Evolutionary conservation across 2,888 invertebrate genomes (phyloP).

Genomic region (Mesochorus sp.): DNA sequence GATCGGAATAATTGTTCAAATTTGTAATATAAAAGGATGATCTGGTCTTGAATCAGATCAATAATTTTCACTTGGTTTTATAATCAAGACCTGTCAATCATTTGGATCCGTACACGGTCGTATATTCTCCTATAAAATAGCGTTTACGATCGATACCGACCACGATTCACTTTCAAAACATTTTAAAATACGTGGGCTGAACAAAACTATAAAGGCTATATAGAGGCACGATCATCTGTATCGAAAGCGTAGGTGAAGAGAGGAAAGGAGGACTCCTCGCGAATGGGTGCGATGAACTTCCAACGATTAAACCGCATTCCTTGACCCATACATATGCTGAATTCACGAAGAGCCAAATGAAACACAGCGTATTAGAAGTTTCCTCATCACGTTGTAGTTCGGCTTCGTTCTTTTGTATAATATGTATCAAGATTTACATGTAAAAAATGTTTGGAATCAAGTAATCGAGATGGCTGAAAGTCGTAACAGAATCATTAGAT

Average conservation of each 20-base stretch:
- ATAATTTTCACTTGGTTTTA: slow-evolving; percentile 6
- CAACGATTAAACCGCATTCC: slow-evolving; percentile 66
- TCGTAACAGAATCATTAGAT: too few species aligned
- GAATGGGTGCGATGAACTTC: slow-evolving; percentile 57
- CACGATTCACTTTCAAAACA: slow-evolving; percentile 62
- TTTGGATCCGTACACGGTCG: neutral
- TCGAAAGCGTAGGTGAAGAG: slow-evolving; percentile 33
- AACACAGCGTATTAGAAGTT: slow-evolving; percentile 29
- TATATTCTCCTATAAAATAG: too few species aligned
- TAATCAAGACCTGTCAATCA: neutral
- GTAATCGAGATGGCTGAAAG: too few species aligned
- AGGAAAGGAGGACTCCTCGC: neutral
- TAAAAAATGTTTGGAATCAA: too few species aligned
- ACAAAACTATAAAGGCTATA: slow-evolving; percentile 45
- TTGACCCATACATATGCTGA: slow-evolving; percentile 1
- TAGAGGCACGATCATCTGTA: slow-evolving; percentile 60
- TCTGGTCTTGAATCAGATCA: slow-evolving; percentile 6
- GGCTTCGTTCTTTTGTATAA: too few species aligned
- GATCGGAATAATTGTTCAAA: neutral
- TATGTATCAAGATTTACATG: too few species aligned
- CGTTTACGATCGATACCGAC: slow-evolving; percentile 25
- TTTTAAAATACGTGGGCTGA: slow-evolving; percentile 61
- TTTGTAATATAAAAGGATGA: slow-evolving; percentile 26
- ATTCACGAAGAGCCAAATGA: neutral
- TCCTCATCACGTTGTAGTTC: too few species aligned